Evolutionary conservation across 1,140 invertebrate genomes (phyloP).

Genomic region (Lordiphosa clarofinis): DNA sequence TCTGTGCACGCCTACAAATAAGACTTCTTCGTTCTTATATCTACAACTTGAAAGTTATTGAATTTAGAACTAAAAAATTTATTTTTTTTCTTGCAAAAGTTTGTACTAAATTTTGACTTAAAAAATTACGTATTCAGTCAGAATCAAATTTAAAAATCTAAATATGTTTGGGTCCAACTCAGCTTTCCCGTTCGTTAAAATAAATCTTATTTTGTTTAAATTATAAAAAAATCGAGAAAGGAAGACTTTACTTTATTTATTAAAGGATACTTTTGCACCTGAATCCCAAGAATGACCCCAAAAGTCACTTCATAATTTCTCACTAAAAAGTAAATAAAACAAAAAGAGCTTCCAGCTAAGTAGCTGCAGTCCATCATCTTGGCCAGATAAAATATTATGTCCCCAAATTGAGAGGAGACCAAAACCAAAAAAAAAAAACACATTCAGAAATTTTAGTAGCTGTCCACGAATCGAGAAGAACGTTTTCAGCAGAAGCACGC

Average conservation of each 20-base stretch:
- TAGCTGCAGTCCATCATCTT: constrained; percentile 15
- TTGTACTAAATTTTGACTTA: too few relatives aligned
- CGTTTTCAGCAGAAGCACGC: constrained; percentile 63
- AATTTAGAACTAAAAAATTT: too few relatives aligned
- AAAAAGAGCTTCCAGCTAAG: constrained; percentile 6
- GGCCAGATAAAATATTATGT: constrained; percentile 33
- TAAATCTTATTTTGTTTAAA: too few relatives aligned
- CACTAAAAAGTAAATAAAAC: constrained; percentile 3
- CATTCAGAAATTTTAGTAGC: constrained; percentile 22
- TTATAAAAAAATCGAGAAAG: too few relatives aligned
- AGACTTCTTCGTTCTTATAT: too few relatives aligned
- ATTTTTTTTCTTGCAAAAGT: too few relatives aligned
- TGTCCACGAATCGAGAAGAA: constrained; percentile 8
- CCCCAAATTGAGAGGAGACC: constrained; percentile 11
- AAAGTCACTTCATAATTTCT: constrained; percentile 1
- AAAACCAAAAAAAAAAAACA: neutral
- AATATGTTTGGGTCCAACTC: too few relatives aligned
- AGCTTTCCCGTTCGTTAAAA: too few relatives aligned
- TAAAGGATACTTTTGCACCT: neutral
- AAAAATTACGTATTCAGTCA: too few relatives aligned
- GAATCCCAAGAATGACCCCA: neutral
- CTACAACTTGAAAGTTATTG: too few relatives aligned
- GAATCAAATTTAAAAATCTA: too few relatives aligned
- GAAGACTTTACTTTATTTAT: neutral
- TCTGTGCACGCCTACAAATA: too few relatives aligned